These are phyloP conservation scores for Phaethon lepturus DNA, from an alignment of 2,113 vertebrate genomes.

Conservation along the genomic window DNA sequence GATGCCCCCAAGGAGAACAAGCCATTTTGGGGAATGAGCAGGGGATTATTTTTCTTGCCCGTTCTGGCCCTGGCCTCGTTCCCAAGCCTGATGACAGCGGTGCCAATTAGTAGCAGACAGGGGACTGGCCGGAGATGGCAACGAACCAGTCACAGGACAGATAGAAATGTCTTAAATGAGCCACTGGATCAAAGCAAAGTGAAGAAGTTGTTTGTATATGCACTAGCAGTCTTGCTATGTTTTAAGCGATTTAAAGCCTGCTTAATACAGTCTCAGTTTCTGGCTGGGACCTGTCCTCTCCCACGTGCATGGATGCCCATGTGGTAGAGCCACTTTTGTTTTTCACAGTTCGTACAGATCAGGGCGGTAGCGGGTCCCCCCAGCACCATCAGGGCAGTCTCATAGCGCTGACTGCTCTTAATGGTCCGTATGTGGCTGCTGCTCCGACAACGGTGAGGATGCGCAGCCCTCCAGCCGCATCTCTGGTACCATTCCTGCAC, in stretches of 20 bases:
- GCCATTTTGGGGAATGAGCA: neutral
- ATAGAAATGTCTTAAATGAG: neutral
- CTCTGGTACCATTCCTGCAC: neutral
- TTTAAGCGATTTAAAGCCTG: neutral
- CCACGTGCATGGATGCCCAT: rapidly evolving
- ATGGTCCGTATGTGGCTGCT: rapidly evolving
- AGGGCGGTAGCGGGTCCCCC: neutral
- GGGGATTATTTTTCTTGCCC: conserved; percentile 20
- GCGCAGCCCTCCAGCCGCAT: neutral
- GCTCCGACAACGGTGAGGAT: rapidly evolving
- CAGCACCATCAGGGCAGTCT: rapidly evolving
- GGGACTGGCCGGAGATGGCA: conserved; percentile 34
- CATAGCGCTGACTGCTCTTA: rapidly evolving
- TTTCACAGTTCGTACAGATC: neutral
- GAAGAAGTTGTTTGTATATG: neutral
- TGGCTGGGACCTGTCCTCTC: neutral
- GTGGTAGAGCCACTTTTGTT: neutral
- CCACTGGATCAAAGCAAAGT: neutral
- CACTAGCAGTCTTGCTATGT: neutral
- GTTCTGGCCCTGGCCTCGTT: conserved; percentile 10
- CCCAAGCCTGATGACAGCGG: neutral
- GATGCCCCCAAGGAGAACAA: neutral
- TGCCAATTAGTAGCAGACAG: conserved; percentile 44
- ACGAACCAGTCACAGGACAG: neutral
- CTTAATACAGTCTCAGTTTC: rapidly evolving